These are phyloP conservation scores for Amorpha juglandis DNA, from an alignment of 2,888 invertebrate species.

Conservation along the genomic window DNA sequence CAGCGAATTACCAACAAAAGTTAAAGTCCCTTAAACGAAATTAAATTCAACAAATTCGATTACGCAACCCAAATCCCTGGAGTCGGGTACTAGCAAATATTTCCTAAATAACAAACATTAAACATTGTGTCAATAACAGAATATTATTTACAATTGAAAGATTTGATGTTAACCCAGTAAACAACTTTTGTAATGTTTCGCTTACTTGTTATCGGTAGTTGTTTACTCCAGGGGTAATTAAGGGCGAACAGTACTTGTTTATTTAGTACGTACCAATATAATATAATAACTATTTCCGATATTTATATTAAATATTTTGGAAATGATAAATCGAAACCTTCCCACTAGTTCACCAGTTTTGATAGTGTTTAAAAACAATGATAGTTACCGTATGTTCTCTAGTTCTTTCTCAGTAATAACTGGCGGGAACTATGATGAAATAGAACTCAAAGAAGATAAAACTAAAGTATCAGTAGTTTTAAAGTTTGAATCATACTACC, in stretches of 20 bases:
- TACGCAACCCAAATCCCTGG: neutral
- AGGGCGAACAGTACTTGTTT: neutral
- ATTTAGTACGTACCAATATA: neutral
- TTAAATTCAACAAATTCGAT: conserved; percentile 18
- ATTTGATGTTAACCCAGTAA: conserved; percentile 19
- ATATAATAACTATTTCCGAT: neutral
- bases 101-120: conserved; percentile 18
- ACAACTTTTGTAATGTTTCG: conserved; percentile 21
- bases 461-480: too few species aligned
- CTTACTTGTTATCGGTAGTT: conserved; percentile 7
- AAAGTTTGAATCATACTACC: too few species aligned
- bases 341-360: too few species aligned
- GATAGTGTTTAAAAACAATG: too few species aligned
- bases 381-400: too few species aligned
- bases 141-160: conserved; percentile 12
- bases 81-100: conserved; percentile 1
- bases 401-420: too few species aligned
- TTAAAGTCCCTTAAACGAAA: neutral
- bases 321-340: too few species aligned
- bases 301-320: neutral
- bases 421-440: too few species aligned
- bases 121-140: conserved; percentile 22
- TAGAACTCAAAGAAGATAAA: too few species aligned
- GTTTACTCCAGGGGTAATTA: conserved; percentile 6
- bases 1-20: neutral